A percentile compares a stretch with the other conserved stretches of the same genome.
These are phyloP conservation scores for Phymatocera aterrima DNA, from an alignment of 2,888 invertebrate species.

Conservation along the genomic window DNA sequence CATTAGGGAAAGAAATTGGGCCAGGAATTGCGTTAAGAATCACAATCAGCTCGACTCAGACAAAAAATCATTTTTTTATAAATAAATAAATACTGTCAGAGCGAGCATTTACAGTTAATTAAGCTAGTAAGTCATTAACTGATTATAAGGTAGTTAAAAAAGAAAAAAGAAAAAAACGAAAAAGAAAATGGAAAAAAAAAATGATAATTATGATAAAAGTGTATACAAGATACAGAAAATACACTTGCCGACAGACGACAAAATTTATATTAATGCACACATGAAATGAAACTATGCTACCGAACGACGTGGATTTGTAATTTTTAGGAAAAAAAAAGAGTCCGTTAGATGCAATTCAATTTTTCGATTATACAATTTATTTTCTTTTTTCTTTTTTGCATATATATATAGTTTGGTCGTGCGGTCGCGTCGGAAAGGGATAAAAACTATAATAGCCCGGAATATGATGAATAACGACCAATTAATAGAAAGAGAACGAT, in stretches of 20 bases:
- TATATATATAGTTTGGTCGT: neutral
- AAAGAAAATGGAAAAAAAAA: slow-evolving; percentile 39
- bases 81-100: slow-evolving; percentile 71
- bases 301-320: slow-evolving; percentile 24
- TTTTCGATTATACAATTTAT: neutral
- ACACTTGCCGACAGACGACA: neutral
- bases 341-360: neutral
- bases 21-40: slow-evolving; percentile 75
- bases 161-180: neutral
- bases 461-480: too few relatives aligned
- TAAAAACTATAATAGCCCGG: neutral
- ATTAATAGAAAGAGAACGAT: too few relatives aligned
- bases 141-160: slow-evolving; percentile 60
- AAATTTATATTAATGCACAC: slow-evolving; percentile 20
- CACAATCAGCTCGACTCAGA: slow-evolving; percentile 75
- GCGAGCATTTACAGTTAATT: slow-evolving; percentile 72
- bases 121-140: slow-evolving; percentile 71
- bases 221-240: too few relatives aligned
- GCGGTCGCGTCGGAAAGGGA: neutral
- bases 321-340: neutral
- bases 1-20: slow-evolving; percentile 62
- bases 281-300: slow-evolving; percentile 49
- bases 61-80: slow-evolving; percentile 71
- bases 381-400: neutral
- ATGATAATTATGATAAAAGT: too few relatives aligned